Evolutionary conservation across 2,113 vertebrate genomes (phyloP).

Genomic region (Leucoraja erinaceus): DNA sequence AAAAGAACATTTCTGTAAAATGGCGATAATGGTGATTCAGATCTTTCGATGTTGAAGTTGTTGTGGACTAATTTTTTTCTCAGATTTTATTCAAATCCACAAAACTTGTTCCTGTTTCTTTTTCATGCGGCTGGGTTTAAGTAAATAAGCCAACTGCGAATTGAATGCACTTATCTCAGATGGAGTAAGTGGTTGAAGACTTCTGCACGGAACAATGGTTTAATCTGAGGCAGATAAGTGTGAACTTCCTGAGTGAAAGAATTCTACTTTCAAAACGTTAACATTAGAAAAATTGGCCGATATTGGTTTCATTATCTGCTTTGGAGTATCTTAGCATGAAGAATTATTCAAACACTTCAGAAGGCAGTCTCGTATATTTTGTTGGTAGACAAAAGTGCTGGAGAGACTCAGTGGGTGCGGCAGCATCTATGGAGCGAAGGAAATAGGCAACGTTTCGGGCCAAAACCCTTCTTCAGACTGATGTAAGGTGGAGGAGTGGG

Average conservation of each 20-base stretch:
- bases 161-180: background rate
- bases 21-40: background rate
- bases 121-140: background rate
- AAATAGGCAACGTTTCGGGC: too few species aligned
- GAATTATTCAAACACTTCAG: background rate
- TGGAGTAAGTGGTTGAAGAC: background rate
- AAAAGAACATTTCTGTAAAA: background rate
- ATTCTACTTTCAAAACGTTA: background rate
- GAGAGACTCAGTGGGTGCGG: too few species aligned
- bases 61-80: background rate
- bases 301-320: background rate
- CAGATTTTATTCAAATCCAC: background rate
- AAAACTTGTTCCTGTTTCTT: background rate
- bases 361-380: background rate
- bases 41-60: background rate
- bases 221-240: background rate
- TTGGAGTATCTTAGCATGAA: background rate
- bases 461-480: too few species aligned
- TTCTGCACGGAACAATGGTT: background rate
- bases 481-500: too few species aligned
- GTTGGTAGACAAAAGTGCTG: too few species aligned
- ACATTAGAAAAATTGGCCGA: background rate
- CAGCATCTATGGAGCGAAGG: too few species aligned
- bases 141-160: background rate
- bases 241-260: background rate